Evolutionary conservation across 2,113 vertebrate species (phyloP).

Genomic region (Corythoichthys intestinalis): DNA sequence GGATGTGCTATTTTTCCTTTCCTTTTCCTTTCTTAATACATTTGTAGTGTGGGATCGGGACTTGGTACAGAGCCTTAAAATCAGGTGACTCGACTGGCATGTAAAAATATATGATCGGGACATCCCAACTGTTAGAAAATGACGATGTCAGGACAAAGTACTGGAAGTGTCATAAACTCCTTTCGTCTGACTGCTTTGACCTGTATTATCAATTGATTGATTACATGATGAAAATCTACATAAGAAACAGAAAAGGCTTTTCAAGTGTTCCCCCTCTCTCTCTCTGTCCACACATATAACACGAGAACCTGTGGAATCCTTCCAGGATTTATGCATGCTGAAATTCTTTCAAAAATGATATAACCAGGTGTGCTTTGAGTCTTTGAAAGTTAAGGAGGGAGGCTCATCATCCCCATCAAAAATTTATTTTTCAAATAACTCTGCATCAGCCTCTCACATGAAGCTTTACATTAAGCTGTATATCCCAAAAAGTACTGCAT

Average conservation of each 20-base stretch:
- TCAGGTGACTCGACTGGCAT: no score
- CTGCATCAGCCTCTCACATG: conserved; percentile 37
- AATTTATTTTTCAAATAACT: conserved; percentile 43
- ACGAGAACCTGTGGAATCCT: conserved; percentile 42
- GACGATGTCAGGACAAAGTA: no score
- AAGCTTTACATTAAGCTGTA: conserved; percentile 33
- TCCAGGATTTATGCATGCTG: conserved; percentile 57
- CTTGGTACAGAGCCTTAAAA: no score
- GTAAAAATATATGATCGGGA: no score
- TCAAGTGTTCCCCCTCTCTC: background rate
- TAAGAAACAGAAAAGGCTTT: conserved; percentile 5
- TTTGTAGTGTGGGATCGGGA: no score
- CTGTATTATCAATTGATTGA: background rate
- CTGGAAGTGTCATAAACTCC: background rate
- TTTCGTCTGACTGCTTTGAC: background rate
- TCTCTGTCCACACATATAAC: conserved; percentile 21
- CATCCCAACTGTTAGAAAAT: no score
- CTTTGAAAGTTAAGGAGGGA: conserved; percentile 54
- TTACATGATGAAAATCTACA: background rate
- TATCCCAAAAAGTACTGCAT: conserved; percentile 3
- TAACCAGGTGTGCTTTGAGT: conserved; percentile 63
- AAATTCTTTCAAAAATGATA: conserved; percentile 65
- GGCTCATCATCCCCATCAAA: conserved; percentile 44
- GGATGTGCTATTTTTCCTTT: no score
- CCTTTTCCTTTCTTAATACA: no score